These are phyloP conservation scores for Thumatha senex DNA, from an alignment of 2,888 invertebrate species.

Conservation along the genomic window DNA sequence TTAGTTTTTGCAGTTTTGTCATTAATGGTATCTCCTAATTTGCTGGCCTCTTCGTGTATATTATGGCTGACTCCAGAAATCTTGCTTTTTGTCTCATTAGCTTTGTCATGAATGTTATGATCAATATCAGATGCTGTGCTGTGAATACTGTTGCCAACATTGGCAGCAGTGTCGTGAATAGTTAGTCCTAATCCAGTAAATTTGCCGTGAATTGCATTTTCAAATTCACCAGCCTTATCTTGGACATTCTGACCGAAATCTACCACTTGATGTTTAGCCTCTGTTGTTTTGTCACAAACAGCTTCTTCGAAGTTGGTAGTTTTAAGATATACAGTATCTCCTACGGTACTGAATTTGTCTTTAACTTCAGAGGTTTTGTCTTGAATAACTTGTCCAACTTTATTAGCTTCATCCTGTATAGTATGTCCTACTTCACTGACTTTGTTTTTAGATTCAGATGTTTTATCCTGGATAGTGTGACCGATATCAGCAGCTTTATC, in stretches of 20 bases:
- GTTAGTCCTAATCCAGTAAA: slow-evolving; percentile 21
- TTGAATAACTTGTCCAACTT: slow-evolving; percentile 37
- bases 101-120: slow-evolving; percentile 41
- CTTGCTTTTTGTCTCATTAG: slow-evolving; percentile 34
- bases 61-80: slow-evolving; percentile 21
- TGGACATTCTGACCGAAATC: slow-evolving; percentile 28
- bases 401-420: slow-evolving; percentile 23
- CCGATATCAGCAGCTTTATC: slow-evolving; percentile 31
- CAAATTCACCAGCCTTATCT: slow-evolving; percentile 37
- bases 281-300: slow-evolving; percentile 27
- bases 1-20: slow-evolving; percentile 24
- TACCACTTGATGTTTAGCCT: slow-evolving; percentile 25
- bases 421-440: slow-evolving; percentile 4
- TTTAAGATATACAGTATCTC: slow-evolving; percentile 16
- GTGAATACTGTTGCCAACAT: slow-evolving; percentile 31
- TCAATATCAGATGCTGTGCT: slow-evolving; percentile 24
- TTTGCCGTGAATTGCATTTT: slow-evolving; percentile 34
- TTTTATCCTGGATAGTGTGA: slow-evolving; percentile 36
- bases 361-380: slow-evolving; percentile 16
- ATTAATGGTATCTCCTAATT: slow-evolving; percentile 20
- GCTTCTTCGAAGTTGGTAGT: slow-evolving; percentile 35
- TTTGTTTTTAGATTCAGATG: slow-evolving; percentile 12
- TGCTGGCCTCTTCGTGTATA: slow-evolving; percentile 21
- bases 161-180: slow-evolving; percentile 29
- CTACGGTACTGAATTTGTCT: slow-evolving; percentile 8